These are phyloP conservation scores for Tribolium madens DNA, from an alignment of 1,140 invertebrate genomes.

Conservation along the genomic window DNA sequence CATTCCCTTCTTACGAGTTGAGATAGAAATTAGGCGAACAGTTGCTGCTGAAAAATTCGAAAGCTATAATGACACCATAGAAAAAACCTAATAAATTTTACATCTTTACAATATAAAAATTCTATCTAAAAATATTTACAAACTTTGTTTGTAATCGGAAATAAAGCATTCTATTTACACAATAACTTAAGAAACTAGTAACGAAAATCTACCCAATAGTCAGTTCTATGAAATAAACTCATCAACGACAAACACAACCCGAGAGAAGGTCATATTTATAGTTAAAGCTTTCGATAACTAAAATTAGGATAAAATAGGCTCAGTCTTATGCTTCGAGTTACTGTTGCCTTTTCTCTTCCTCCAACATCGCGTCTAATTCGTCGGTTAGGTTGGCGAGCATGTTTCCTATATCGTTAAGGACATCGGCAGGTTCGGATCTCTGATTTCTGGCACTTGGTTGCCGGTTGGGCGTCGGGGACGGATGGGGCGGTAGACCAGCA, in stretches of 20 bases:
- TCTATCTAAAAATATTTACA: conserved; percentile 50
- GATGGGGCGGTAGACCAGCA: conserved; percentile 65
- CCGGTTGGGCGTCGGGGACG: conserved; percentile 62
- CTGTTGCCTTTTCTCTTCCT: conserved; percentile 85
- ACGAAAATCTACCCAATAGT: conserved; percentile 31
- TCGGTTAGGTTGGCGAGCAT: conserved; percentile 95
- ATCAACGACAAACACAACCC: conserved; percentile 12
- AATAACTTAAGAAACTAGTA: conserved; percentile 30
- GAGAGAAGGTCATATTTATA: neutral
- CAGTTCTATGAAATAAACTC: conserved; percentile 25
- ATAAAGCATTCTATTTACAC: conserved; percentile 31
- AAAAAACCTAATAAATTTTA: conserved; percentile 38
- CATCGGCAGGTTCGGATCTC: conserved; percentile 83
- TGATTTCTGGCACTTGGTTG: conserved; percentile 57
- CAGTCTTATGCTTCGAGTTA: conserved; percentile 57
- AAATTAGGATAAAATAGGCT: conserved; percentile 37
- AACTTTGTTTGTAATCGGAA: conserved; percentile 38
- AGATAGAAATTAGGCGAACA: conserved; percentile 33
- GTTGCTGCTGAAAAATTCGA: conserved; percentile 28
- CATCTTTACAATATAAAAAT: conserved; percentile 49
- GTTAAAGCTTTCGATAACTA: conserved; percentile 20
- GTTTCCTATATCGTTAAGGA: conserved; percentile 96
- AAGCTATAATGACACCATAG: conserved; percentile 10
- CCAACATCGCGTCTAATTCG: conserved; percentile 94
- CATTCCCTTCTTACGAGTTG: neutral